These are phyloP conservation scores for Spinus pinus DNA, from an alignment of 2,797 vertebrate species.

Conservation along the genomic window DNA sequence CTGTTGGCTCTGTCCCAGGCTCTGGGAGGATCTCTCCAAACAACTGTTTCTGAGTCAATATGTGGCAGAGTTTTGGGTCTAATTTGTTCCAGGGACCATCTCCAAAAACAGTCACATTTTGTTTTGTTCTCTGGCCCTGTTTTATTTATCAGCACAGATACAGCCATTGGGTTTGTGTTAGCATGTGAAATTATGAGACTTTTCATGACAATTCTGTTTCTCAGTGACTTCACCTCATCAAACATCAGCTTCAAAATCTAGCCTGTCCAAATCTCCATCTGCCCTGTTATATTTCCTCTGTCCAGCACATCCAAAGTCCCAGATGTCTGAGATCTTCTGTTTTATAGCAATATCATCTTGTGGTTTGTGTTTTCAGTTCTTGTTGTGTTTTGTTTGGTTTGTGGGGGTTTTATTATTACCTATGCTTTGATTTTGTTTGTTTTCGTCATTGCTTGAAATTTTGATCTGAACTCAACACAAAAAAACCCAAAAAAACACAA, in stretches of 20 bases:
- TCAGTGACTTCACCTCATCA: not conserved
- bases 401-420: not conserved
- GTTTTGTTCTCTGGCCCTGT: not conserved
- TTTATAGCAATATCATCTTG: not conserved
- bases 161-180: not conserved
- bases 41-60: conserved; percentile 18
- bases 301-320: not conserved
- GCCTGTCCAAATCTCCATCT: not conserved
- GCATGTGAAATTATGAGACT: not conserved
- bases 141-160: conserved; percentile 13
- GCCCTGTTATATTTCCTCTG: not conserved
- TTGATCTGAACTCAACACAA: not conserved
- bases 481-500: not conserved
- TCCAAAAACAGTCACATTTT: conserved; percentile 21
- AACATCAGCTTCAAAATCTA: not conserved
- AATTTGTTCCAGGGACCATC: conserved; percentile 15
- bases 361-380: not conserved
- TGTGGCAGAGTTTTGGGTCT: not conserved
- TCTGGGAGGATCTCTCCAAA: not conserved
- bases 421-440: not conserved
- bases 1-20: not conserved
- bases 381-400: not conserved
- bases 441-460: not conserved
- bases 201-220: not conserved
- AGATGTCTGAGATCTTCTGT: not conserved